Conservation (phyloP, 2,113 vertebrate species). For the Trichomycterus rosablanca region DNA sequence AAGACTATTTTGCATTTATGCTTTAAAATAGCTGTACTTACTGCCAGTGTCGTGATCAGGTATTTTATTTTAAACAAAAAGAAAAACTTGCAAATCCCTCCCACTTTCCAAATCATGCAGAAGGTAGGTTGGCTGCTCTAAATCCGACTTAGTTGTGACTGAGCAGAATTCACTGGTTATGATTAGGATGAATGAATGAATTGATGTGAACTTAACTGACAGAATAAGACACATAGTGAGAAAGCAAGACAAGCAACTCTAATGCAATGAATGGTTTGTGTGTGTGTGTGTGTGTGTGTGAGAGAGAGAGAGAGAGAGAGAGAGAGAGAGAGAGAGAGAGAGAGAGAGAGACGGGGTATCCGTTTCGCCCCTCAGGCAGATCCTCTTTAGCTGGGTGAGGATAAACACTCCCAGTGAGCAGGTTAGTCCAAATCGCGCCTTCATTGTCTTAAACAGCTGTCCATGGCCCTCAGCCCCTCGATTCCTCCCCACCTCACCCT, state of each 20-base stretch:
- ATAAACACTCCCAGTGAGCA: conserved; percentile 50
- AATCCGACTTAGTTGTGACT: too few species aligned
- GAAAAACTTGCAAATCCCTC: too few species aligned
- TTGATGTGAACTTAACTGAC: too few species aligned
- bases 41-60: too few species aligned
- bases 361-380: conserved; percentile 45
- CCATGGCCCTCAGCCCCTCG: conserved; percentile 13
- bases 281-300: background rate
- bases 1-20: too few species aligned
- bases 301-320: conserved; percentile 9
- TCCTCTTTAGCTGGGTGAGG: conserved; percentile 49
- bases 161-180: too few species aligned
- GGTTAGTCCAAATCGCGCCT: conserved; percentile 43
- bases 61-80: too few species aligned
- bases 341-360: conserved; percentile 33
- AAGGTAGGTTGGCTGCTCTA: too few species aligned
- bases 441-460: conserved; percentile 56
- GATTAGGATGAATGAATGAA: too few species aligned
- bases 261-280: background rate
- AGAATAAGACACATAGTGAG: too few species aligned
- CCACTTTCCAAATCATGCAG: too few species aligned
- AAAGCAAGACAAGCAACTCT: conserved; percentile 18
- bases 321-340: conserved; percentile 24
- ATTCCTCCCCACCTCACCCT: background rate
- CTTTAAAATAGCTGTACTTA: too few species aligned